phyloP scores from a whole-genome alignment of 2,888 invertebrate species.

The Megalurothrips usitatus region DNA sequence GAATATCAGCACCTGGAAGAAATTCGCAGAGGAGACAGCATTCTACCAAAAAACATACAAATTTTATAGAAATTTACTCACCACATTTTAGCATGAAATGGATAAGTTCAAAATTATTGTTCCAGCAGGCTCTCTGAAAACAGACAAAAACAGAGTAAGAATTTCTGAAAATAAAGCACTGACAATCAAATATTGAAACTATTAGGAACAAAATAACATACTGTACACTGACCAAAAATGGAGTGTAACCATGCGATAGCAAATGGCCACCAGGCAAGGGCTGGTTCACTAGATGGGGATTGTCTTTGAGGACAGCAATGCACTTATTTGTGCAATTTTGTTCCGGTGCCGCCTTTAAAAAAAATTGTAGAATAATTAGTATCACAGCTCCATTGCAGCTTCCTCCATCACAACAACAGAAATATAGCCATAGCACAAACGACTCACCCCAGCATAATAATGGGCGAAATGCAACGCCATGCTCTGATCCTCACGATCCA shows the following conservation, averaged over 20 bases:
- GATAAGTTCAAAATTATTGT: conserved; percentile 36
- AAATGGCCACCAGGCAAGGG: background rate
- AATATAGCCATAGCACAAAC: too few relatives aligned
- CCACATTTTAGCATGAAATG: conserved; percentile 35
- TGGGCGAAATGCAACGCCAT: background rate
- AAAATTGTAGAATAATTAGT: background rate
- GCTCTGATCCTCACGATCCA: background rate
- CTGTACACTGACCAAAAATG: background rate
- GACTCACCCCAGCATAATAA: background rate
- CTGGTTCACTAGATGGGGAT: background rate
- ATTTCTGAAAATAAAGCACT: background rate
- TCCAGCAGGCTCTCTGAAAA: conserved; percentile 38
- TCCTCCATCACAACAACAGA: background rate
- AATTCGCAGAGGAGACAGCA: background rate
- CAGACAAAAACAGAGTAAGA: conserved; percentile 28
- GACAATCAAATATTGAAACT: background rate
- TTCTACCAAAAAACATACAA: background rate
- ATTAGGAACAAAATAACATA: background rate
- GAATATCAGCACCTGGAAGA: background rate
- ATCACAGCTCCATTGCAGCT: background rate
- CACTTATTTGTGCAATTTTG: background rate
- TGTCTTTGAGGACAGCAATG: background rate
- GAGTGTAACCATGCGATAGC: background rate
- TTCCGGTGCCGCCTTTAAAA: background rate
- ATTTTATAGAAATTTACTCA: conserved; percentile 30